Evolutionary conservation across 2,797 vertebrate species (phyloP), one percentile per base, ranked within the genome.

Genomic region (Sebastes nivosus): DNA sequence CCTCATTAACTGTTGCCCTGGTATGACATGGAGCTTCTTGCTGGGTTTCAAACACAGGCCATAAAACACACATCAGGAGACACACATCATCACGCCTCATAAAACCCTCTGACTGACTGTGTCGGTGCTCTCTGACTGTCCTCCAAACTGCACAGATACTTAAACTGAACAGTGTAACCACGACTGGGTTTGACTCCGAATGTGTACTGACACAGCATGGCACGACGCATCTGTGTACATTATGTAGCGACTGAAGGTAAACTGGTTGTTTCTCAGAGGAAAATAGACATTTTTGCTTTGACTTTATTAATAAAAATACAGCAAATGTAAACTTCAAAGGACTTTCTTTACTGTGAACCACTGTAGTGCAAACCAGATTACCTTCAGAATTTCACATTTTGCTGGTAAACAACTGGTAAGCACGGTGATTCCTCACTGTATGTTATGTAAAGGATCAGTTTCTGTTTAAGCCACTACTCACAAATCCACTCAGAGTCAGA

Each of bases 61-160:
- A 83, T 89, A 81, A 88, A 85, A 72, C 75, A 82, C 89, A 70
- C 55, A 69, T 75, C 81, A 66, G 76, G 63, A 63, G 63, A 79
- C 54, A 24, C 58, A 63, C 72, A 73, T 83, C 59, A 32, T 70
- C 61, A 65, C 59, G 72, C 74, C 65, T 83, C 82, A 79, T 85
- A 83, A 83, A 87, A 38, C 82, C 1, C 68, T 55, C 57, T 16
- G 50, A 52, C 50, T 32, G 60, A 25, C 69, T 34, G 70, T 14
- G 66, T 69, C 34, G 16, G 3, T n/a, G 65, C 68, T 72, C 57
- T 24, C 67, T 18, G 34, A 46, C 75, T 67, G 38, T 32, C 80
- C 69, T 69, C 65, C 66, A 68, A 61, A 34, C 55, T 46, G 69
- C 72, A 42, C 30, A 52, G 2, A 38, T 36, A 67, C 46, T 61